phyloP scores from a whole-genome alignment of 2,888 invertebrate genomes.

The Oscheius sp. region DNA sequence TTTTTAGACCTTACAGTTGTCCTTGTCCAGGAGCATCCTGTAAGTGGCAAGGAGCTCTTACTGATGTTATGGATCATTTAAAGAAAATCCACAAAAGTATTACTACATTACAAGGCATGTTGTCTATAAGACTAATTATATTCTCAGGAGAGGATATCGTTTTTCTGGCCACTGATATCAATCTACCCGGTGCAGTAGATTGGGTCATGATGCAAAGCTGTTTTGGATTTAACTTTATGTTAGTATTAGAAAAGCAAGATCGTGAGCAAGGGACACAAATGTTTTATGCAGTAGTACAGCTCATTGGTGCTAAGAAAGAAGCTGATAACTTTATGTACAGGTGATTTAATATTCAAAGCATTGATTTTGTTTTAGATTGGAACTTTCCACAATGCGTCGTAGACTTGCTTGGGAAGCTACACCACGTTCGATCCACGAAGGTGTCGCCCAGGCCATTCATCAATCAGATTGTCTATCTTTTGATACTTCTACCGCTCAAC shows the following conservation, averaged over 20 bases:
- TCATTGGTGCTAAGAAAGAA: constrained; percentile 97
- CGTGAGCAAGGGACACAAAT: constrained; percentile 74
- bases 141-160: constrained; percentile 91
- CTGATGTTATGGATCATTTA: constrained; percentile 97
- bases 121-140: neutral
- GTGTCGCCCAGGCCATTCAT: constrained; percentile 92
- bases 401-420: constrained; percentile 98
- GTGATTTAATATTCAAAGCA: constrained; percentile 62
- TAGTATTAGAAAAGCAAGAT: constrained; percentile 95
- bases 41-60: constrained; percentile 97
- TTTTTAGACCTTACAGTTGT: constrained; percentile 87
- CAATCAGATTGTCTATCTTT: constrained; percentile 98
- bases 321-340: constrained; percentile 98
- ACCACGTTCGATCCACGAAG: constrained; percentile 97
- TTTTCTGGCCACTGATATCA: constrained; percentile 98
- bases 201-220: constrained; percentile 98
- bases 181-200: constrained; percentile 83
- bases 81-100: constrained; percentile 91
- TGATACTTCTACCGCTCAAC: constrained; percentile 95
- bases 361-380: constrained; percentile 78
- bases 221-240: constrained; percentile 98
- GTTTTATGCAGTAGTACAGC: constrained; percentile 90
- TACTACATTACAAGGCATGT: constrained; percentile 88
- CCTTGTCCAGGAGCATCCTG: constrained; percentile 99
- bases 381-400: constrained; percentile 91